Conservation (phyloP, 2,113 vertebrate genomes). For the Neotoma lepida region DNA sequence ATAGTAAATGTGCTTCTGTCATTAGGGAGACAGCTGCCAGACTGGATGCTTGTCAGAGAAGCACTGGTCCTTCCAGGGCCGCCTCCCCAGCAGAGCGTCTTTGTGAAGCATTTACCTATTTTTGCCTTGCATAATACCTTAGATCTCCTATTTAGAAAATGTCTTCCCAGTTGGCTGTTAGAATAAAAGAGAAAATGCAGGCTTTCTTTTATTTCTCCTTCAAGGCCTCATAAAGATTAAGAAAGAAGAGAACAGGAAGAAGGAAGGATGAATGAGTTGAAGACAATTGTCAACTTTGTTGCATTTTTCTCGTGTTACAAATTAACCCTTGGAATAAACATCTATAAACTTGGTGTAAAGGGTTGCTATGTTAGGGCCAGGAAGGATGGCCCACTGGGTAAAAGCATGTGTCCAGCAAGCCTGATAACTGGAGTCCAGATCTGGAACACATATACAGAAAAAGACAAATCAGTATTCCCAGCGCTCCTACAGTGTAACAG, state of each 20-base stretch:
- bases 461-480: neutral
- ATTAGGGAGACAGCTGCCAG: conserved; percentile 73
- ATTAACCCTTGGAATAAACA: neutral
- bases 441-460: neutral
- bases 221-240: neutral
- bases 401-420: neutral
- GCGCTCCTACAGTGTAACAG: neutral
- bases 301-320: neutral
- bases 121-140: conserved; percentile 62
- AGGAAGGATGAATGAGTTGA: neutral
- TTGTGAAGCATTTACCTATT: conserved; percentile 70
- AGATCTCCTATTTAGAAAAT: conserved; percentile 59
- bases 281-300: neutral
- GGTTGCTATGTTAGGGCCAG: neutral
- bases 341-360: conserved; percentile 30
- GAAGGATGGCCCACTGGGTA: too few relatives aligned
- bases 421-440: neutral
- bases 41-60: conserved; percentile 69
- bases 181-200: conserved; percentile 61
- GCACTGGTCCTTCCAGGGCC: conserved; percentile 57
- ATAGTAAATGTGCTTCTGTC: conserved; percentile 76
- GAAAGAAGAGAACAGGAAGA: neutral
- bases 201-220: conserved; percentile 41
- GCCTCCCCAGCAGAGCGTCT: conserved; percentile 70
- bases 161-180: conserved; percentile 39